Conservation (phyloP, 35 echinoderm and acorn worm genomes). For the Lytechinus pictus region DNA sequence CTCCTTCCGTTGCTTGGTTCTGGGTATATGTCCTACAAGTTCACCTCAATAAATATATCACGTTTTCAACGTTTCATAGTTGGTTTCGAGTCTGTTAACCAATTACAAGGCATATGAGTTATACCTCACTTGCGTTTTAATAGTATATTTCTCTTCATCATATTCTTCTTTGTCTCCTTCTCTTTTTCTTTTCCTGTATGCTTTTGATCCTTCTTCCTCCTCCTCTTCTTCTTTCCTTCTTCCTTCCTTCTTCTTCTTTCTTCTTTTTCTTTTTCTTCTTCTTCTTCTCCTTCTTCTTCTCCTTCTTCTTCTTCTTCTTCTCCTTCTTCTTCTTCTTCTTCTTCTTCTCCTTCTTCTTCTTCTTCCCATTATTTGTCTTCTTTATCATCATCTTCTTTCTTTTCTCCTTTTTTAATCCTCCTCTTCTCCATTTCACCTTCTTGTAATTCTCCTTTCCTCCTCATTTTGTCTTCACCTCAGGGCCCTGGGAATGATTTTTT, state of each 20-base stretch:
- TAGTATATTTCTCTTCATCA: no score
- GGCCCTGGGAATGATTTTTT: no score
- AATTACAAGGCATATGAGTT: no score
- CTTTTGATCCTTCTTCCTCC: neutral
- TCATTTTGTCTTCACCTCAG: no score
- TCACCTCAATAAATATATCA: neutral
- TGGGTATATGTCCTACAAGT: neutral
- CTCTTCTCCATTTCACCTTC: neutral
- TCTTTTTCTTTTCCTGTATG: neutral
- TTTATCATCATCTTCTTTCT: neutral
- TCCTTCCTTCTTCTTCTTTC: neutral
- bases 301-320: slow-evolving; percentile 12
- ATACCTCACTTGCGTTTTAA: no score
- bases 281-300: neutral
- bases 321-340: slow-evolving; percentile 34
- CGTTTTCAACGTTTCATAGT: neutral
- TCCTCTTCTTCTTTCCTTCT: neutral
- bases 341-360: neutral
- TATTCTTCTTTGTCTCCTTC: neutral
- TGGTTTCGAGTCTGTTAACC: neutral
- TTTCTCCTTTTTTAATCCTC: neutral
- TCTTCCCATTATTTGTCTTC: neutral
- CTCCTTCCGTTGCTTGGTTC: neutral
- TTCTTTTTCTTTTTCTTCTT: neutral
- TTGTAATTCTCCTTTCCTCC: no score